These are phyloP conservation scores for Microvelia longipes DNA, from an alignment of 1,140 invertebrate genomes.

Conservation along the genomic window DNA sequence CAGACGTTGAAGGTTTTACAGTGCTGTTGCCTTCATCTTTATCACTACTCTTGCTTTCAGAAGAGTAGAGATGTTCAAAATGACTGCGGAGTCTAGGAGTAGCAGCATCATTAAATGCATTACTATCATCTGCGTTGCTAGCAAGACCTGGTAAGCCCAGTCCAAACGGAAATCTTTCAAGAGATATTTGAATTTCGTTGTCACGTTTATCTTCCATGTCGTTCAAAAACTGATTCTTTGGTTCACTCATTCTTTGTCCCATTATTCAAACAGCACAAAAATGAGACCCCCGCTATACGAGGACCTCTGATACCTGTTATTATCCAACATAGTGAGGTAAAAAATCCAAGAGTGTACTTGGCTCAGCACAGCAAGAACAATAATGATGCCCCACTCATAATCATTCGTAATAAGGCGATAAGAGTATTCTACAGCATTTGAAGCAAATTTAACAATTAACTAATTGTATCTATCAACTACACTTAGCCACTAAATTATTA, in stretches of 20 bases:
- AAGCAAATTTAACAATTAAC: too few species aligned
- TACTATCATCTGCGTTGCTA: conserved; percentile 10
- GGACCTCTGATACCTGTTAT: neutral
- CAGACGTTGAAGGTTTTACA: neutral
- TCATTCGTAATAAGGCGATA: too few species aligned
- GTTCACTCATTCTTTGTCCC: conserved; percentile 24
- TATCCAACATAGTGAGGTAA: neutral
- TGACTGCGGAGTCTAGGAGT: conserved; percentile 16
- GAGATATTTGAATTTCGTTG: conserved; percentile 16
- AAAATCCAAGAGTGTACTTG: neutral
- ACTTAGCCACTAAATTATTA: neutral
- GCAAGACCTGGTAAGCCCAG: neutral
- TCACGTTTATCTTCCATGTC: conserved; percentile 21
- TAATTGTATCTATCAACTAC: too few species aligned
- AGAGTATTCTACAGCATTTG: too few species aligned
- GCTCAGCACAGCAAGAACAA: too few species aligned
- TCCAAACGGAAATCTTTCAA: conserved; percentile 10
- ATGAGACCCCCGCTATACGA: neutral
- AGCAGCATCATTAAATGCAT: conserved; percentile 16
- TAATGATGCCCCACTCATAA: too few species aligned
- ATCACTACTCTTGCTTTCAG: conserved; percentile 16
- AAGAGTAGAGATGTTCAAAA: conserved; percentile 21
- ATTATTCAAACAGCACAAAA: conserved; percentile 17
- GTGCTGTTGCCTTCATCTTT: neutral
- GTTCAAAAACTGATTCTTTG: conserved; percentile 19